Base-by-base conservation (phyloP, 1,140 invertebrate genomes). In the Drosophila arawakana region DNA sequence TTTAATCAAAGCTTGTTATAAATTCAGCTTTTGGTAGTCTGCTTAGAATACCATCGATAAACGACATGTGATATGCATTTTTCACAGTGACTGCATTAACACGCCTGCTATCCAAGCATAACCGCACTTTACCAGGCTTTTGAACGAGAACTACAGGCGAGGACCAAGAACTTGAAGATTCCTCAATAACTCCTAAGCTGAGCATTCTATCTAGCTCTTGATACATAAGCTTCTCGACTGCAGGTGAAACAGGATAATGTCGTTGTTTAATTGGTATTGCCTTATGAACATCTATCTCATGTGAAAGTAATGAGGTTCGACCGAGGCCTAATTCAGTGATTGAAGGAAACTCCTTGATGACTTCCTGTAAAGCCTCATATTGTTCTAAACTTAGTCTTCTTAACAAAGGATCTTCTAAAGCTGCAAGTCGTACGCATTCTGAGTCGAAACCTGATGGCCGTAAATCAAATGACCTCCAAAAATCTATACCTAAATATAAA, bases 1-100 rank as follows among this genome's bases (percentile, higher is more conserved):
- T 89, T n/a, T 92, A 59, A 62, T 91, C 80, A 3, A 92, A 11
- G 7, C 83, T 82, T 52, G 85, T 46, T 11, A 68, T 78, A 34
- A 13, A 60, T 21, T 58, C 37, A 13, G 60, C 37, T 37, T 63
- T 58, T 3, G 71, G 54, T 1, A 81, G 50, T 9, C 73, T 55
- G 57, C 59, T 60, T 18, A 88, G 57, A 8, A 88, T 74, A 6
- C 63, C 68, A 3, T 73, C 71, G 52, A 85, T 78, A 18, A 62
- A 57, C 1, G 84, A 81, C 15, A 92, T 49, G 0, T 41, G 62
- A 34, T 63, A 55, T 7, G 62, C 57, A 55, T 60, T 34, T 5
- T 73, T 73, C n/a, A 35, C n/a, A 0, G 62, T 73, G 3, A 60
- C 62, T 2, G 15, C 25, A 25, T 67, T 60, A 0, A 73, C 30